Conservation (phyloP, 2,888 invertebrate genomes). For the Yponomeuta sedellus region DNA sequence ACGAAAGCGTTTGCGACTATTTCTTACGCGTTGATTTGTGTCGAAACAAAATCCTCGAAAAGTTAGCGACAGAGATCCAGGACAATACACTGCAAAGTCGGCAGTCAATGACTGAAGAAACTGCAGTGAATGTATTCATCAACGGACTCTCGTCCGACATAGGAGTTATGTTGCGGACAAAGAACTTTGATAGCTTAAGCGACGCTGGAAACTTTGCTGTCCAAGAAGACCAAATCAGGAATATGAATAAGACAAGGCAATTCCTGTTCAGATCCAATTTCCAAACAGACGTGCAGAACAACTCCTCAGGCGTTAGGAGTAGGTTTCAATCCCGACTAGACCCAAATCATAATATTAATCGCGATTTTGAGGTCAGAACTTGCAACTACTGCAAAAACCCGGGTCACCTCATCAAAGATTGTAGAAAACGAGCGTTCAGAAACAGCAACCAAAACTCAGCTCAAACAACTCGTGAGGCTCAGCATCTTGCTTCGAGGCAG, state of each 20-base stretch:
- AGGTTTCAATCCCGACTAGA: too few species aligned
- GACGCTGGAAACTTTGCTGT: constrained; percentile 9
- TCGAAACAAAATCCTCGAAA: constrained; percentile 20
- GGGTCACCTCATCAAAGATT: constrained; percentile 22
- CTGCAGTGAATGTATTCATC: constrained; percentile 2
- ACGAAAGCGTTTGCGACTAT: constrained; percentile 28
- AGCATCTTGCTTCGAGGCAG: too few species aligned
- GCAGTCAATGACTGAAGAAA: constrained; percentile 9
- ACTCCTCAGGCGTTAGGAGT: too few species aligned
- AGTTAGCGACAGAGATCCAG: constrained; percentile 9
- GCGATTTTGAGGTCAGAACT: too few species aligned
- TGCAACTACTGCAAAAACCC: constrained; percentile 23
- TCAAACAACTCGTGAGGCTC: background rate
- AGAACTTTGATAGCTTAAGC: background rate
- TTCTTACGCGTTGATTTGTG: constrained; percentile 28
- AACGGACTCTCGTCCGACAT: constrained; percentile 3
- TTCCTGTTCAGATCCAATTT: background rate
- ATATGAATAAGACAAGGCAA: constrained; percentile 8
- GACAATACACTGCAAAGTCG: constrained; percentile 6
- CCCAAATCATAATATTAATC: too few species aligned
- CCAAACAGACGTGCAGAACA: too few species aligned
- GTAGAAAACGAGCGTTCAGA: constrained; percentile 25
- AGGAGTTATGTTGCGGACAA: constrained; percentile 8
- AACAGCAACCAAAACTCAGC: constrained; percentile 11
- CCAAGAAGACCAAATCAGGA: constrained; percentile 12